phyloP scores from a whole-genome alignment of 2,797 vertebrate genomes.

The Nyctibius grandis region DNA sequence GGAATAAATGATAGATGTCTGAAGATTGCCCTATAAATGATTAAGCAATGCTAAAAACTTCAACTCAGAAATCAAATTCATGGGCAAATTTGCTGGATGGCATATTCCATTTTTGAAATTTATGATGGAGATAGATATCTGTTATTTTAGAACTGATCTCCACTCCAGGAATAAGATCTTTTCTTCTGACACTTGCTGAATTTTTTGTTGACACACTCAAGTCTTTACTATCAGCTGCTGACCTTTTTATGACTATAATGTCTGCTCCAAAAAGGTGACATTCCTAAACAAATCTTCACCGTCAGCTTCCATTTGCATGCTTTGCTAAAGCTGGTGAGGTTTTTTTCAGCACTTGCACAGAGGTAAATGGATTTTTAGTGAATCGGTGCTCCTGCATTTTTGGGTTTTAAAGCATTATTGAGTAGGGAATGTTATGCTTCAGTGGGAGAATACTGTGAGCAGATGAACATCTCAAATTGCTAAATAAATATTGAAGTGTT shows the following conservation, averaged over 20 bases:
- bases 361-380: background rate
- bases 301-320: background rate
- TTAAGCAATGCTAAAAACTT: constrained; percentile 65
- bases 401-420: background rate
- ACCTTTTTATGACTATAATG: background rate
- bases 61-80: constrained; percentile 56
- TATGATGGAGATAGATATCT: constrained; percentile 64
- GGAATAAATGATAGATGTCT: constrained; percentile 66
- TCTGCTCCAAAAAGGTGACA: background rate
- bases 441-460: background rate
- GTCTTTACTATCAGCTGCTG: background rate
- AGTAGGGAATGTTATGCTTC: background rate
- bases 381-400: background rate
- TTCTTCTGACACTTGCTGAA: constrained; percentile 3
- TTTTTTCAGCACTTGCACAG: background rate
- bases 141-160: constrained; percentile 61
- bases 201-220: background rate
- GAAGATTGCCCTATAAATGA: constrained; percentile 64
- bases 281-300: constrained; percentile 10
- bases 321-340: background rate
- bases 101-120: constrained; percentile 63
- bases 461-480: constrained; percentile 27
- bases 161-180: background rate
- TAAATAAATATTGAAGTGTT: constrained; percentile 44
- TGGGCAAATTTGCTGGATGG: constrained; percentile 48